Evolutionary conservation across 2,888 invertebrate genomes (phyloP), one percentile per base, ranked within the genome.

Genomic region (Coecobrya sp.): DNA sequence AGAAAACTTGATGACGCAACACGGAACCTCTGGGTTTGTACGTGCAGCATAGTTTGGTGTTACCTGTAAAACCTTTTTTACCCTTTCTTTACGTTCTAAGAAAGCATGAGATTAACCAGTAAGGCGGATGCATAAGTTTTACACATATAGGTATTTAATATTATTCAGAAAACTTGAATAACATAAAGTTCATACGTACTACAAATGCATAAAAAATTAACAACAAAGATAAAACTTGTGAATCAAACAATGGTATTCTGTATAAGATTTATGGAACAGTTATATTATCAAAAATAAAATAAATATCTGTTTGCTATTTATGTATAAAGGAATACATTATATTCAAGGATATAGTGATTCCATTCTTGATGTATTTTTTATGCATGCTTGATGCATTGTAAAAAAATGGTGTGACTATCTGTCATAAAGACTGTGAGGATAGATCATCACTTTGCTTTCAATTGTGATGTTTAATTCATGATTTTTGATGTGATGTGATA

Each of bases 1-100:
- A 73, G 73, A 73, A 73, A 42, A 42, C 42, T 73, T 42, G n/a
- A 42, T 73, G 73, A 73, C 73, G 73, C 42, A 73, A 73, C 42
- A 73, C 22, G 13, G 11, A 49, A 49, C 49, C 49, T 36, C 49
- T 19, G 19, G 13, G 22, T 59, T 19, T 59, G 19, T n/a, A 59
- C 22, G 59, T 59, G 49, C 49, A 49, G 3, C 1, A 13, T 13
- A 49, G 22, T 59, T 19, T 5, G 7, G 19, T 19, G 13, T 11
- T 59, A 59, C 59, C 19, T 59, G 59, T 19, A 59, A 7, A 11
- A 0, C 19, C 13, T 59, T 59, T n/a, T 59, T 13, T 59, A 59
- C 19, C 3, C 22, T 59, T 59, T 19, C 59, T 3, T n/a, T 19
- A 19, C 1, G 8, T 19, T 59, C 59, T 19, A 59, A 59, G 59